These are phyloP conservation scores for Drosophila azteca DNA, from an alignment of 1,140 invertebrate species.

Conservation along the genomic window DNA sequence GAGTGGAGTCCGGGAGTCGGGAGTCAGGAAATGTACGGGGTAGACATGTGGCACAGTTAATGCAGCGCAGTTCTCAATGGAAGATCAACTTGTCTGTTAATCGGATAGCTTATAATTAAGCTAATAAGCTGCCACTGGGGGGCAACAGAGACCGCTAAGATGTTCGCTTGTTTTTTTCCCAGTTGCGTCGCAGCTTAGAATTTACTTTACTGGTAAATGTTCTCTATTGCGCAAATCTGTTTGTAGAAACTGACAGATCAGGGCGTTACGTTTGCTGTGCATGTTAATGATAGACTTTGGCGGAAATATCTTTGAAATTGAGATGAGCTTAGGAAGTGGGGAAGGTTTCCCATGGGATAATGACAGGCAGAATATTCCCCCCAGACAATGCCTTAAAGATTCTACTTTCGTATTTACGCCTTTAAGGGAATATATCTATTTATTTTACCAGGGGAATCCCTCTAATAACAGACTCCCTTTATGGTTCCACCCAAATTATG, in stretches of 20 bases:
- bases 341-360: too few relatives aligned
- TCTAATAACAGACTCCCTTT: neutral
- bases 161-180: constrained; percentile 29
- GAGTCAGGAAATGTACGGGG: constrained; percentile 27
- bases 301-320: too few relatives aligned
- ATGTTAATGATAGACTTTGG: too few relatives aligned
- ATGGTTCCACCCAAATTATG: constrained; percentile 15
- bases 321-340: too few relatives aligned
- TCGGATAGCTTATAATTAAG: constrained; percentile 67
- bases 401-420: too few relatives aligned
- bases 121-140: constrained; percentile 50
- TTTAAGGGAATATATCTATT: too few relatives aligned
- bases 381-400: too few relatives aligned
- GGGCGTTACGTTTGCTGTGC: too few relatives aligned
- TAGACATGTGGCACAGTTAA: constrained; percentile 34
- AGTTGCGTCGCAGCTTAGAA: constrained; percentile 25
- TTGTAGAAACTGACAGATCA: too few relatives aligned
- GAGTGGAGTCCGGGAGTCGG: neutral
- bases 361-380: neutral
- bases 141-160: constrained; percentile 13
- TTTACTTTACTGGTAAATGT: constrained; percentile 27
- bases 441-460: too few relatives aligned
- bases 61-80: constrained; percentile 36
- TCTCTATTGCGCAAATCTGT: too few relatives aligned
- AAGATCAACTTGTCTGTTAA: constrained; percentile 57